Percentiles rank a stretch among this genome's conserved stretches.
phyloP scores from a whole-genome alignment of 2,888 invertebrate genomes.

The Colletes collaris region DNA sequence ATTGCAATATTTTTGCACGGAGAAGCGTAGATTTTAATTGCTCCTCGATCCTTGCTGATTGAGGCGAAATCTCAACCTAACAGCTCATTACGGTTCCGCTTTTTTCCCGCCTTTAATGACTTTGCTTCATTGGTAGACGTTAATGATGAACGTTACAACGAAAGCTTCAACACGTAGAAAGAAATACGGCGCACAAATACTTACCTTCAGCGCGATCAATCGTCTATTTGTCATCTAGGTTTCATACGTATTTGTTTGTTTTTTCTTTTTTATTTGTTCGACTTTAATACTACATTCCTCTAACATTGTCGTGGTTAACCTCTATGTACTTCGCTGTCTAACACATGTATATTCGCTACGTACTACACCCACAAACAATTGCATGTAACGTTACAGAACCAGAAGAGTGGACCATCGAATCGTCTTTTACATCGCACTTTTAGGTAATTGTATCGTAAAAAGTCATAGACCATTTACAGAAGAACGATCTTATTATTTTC shows the following conservation, averaged over 20 bases:
- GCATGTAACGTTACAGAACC: constrained; percentile 4
- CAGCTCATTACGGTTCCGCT: constrained; percentile 30
- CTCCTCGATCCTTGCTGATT: constrained; percentile 17
- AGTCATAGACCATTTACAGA: background rate
- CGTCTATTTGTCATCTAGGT: constrained; percentile 61
- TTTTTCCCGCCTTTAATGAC: constrained; percentile 39
- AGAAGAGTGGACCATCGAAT: background rate
- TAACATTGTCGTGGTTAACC: constrained; percentile 44
- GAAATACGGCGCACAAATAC: constrained; percentile 37
- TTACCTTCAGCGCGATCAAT: constrained; percentile 38
- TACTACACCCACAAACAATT: constrained; percentile 12
- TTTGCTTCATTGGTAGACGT: constrained; percentile 45
- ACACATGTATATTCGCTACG: constrained; percentile 37
- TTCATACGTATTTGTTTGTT: constrained; percentile 33
- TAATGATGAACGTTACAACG: constrained; percentile 44
- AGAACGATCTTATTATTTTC: background rate
- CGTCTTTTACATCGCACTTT: constrained; percentile 7
- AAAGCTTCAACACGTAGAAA: constrained; percentile 45
- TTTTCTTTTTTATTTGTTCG: constrained; percentile 38
- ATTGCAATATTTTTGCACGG: background rate
- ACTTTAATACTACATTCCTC: constrained; percentile 6
- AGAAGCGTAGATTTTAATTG: constrained; percentile 32
- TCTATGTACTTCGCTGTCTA: constrained; percentile 51
- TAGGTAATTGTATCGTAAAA: background rate
- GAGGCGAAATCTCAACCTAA: constrained; percentile 24